Conservation (phyloP, 2,797 vertebrate genomes). For the Sebastes vulpes region DNA sequence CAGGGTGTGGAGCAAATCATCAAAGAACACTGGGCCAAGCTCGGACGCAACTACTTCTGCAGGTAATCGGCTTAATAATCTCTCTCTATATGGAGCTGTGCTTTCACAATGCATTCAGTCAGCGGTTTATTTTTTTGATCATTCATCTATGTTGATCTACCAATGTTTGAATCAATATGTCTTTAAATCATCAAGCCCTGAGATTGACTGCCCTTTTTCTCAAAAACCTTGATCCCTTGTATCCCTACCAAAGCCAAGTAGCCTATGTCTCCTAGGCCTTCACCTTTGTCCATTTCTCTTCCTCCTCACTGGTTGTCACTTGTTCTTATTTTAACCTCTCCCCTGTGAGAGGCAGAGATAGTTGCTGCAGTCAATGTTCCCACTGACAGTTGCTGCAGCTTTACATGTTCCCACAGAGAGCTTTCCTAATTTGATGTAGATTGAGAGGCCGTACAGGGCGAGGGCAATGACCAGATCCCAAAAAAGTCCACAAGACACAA, state of each 20-base stretch:
- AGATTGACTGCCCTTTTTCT: neutral
- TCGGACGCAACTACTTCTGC: constrained; percentile 97
- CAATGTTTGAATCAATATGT: neutral
- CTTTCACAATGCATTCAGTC: neutral
- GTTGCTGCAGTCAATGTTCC: constrained; percentile 56
- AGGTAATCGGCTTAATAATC: constrained; percentile 83
- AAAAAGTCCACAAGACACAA: constrained; percentile 19
- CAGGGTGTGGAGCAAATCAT: constrained; percentile 95
- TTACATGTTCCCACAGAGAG: constrained; percentile 72
- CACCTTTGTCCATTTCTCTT: constrained; percentile 38
- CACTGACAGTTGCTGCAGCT: constrained; percentile 61
- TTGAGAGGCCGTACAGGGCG: constrained; percentile 14
- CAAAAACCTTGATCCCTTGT: constrained; percentile 8
- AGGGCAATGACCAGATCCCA: constrained; percentile 17
- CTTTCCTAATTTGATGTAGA: constrained; percentile 51
- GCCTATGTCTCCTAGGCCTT: constrained; percentile 43
- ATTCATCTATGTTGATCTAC: neutral
- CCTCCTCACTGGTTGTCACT: constrained; percentile 38
- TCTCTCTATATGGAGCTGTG: neutral
- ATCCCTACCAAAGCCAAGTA: constrained; percentile 27
- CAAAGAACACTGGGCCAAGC: constrained; percentile 95
- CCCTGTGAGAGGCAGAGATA: constrained; percentile 63
- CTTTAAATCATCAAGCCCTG: neutral
- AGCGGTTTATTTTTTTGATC: fast-evolving
- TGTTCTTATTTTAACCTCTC: constrained; percentile 74